Percentiles rank a stretch among this genome's conserved stretches.
Evolutionary conservation across 2,113 vertebrate species (phyloP).

Genomic region (Notothenia rossii): DNA sequence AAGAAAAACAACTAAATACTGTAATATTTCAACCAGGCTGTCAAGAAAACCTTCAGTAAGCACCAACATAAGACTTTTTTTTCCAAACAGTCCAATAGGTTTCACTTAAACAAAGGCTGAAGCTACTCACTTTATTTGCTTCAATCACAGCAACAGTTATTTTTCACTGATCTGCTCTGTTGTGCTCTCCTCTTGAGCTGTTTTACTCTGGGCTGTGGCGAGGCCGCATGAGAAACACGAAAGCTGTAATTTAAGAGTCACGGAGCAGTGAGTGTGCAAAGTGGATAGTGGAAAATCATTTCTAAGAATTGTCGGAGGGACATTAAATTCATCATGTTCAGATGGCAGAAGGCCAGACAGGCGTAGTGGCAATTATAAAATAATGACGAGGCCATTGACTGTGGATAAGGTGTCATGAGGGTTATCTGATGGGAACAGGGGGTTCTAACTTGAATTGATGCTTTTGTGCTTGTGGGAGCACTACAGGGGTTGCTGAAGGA

Average conservation of each 20-base stretch:
- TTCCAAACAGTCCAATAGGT: neutral
- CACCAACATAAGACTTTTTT: neutral
- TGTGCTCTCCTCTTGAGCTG: conserved; percentile 8
- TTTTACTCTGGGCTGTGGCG: neutral
- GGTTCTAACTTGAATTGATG: conserved; percentile 39
- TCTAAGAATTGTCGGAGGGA: conserved; percentile 12
- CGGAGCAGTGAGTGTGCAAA: neutral
- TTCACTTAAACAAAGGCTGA: conserved; percentile 27
- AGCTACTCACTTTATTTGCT: conserved; percentile 14
- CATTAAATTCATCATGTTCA: conserved; percentile 13
- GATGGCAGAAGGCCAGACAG: neutral
- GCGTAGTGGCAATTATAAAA: conserved; percentile 36
- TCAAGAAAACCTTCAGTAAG: neutral
- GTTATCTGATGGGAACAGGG: conserved; percentile 51
- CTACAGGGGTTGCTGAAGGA: conserved; percentile 26
- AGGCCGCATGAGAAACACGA: conserved; percentile 3
- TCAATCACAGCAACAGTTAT: conserved; percentile 13
- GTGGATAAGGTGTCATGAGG: conserved; percentile 25
- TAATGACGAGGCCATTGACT: neutral
- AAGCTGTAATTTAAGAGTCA: neutral
- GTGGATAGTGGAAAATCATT: conserved; percentile 29
- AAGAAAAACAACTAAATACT: neutral
- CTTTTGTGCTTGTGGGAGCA: conserved; percentile 34
- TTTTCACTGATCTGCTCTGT: neutral
- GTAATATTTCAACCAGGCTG: neutral